phyloP scores from a whole-genome alignment of 2,888 invertebrate species.

The Perizoma flavofasciatum region DNA sequence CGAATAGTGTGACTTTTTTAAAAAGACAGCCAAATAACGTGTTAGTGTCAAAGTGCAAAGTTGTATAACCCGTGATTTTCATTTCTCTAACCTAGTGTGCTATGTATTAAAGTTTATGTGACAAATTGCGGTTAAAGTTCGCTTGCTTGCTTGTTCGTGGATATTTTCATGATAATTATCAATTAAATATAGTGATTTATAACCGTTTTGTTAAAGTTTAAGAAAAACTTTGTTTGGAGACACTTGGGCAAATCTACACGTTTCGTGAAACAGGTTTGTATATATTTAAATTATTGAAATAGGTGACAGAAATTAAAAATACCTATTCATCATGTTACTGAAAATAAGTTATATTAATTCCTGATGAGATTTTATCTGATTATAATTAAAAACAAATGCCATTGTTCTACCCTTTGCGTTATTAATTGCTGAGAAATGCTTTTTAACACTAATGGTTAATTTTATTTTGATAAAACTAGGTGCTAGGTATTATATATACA shows the following conservation, averaged over 20 bases:
- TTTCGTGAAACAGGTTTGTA: slow-evolving; percentile 44
- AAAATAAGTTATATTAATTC: no score
- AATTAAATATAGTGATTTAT: slow-evolving; percentile 1
- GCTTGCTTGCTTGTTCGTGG: slow-evolving; percentile 53
- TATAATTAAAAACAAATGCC: no score
- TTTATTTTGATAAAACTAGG: no score
- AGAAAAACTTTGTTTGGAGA: slow-evolving; percentile 13
- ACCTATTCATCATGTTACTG: not conserved
- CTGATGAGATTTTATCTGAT: no score
- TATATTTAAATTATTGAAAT: slow-evolving; percentile 15
- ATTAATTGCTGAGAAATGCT: no score
- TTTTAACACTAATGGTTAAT: no score
- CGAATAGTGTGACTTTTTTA: slow-evolving; percentile 46
- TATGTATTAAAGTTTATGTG: slow-evolving; percentile 56
- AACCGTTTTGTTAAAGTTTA: slow-evolving; percentile 16
- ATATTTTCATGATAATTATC: slow-evolving; percentile 47
- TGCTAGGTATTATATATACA: no score
- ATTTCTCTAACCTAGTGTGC: slow-evolving; percentile 46
- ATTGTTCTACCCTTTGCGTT: no score
- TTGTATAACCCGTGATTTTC: slow-evolving; percentile 38
- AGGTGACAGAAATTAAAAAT: not conserved
- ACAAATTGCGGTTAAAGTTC: slow-evolving; percentile 71
- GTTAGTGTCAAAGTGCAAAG: slow-evolving; percentile 54
- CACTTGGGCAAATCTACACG: slow-evolving; percentile 13
- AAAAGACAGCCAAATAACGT: slow-evolving; percentile 40